Evolutionary conservation across 2,888 invertebrate species (phyloP), one percentile per base, ranked within the genome.

Genomic region (Auanema sp.): DNA sequence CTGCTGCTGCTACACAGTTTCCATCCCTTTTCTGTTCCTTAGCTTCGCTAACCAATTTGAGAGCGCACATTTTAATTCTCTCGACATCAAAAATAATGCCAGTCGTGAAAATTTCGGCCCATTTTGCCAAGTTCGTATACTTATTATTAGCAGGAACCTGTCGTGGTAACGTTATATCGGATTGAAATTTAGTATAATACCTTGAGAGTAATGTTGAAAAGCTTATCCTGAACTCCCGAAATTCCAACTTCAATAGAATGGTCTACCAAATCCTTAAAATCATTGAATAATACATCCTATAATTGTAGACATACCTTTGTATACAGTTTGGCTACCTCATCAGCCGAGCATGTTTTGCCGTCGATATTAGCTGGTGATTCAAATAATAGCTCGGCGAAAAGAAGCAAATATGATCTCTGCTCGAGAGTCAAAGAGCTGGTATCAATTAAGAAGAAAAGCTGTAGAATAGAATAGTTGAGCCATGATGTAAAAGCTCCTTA

Each of bases 11-110:
- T 80, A 93, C 89, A 70, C 88, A 88, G 78, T 89, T 86, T 2
- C 92, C 93, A 65, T 89, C 88, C 43, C 90, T 86, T 83, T 91
- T 91, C 59, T 89, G 88, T 84, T 90, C 89, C 1, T 91, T 88
- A 0, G 92, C 90, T 68, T 91, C 90, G 75, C 91, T 92, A 54
- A 90, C 88, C 86, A 93, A 88, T 84, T 92, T 91, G 68, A 89
- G 89, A 0, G 91, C 90, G 71, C 91, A 89, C 25, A 92, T 66
- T 14, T 73, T 71, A 24, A 73, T 60, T 43, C 73, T 10, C 11
- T 56, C 56, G 1, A 42, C 41, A 16, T 65, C 65, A 23, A 60
- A 65, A 2, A 60, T 47, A 16, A 65, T 43, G 21, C 65, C 65
- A 42, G 51, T 56, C 6, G 93, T 82, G 33, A 93, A 86, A 77